Evolutionary conservation across 1,140 invertebrate species (phyloP), one percentile per base, ranked within the genome.

Genomic region (Drosophila kohkoa): DNA sequence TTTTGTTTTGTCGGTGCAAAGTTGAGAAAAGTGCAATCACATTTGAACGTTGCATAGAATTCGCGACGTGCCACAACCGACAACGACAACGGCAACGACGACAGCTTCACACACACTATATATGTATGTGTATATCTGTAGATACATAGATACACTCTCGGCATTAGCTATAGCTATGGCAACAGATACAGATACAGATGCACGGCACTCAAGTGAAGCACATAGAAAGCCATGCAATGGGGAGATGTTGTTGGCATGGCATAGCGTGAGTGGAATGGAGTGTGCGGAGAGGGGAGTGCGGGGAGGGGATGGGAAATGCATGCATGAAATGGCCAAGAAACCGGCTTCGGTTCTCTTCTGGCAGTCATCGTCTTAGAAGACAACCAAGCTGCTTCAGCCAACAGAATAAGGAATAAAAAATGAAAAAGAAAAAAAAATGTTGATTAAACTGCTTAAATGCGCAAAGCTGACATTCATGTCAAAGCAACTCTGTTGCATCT

Each of bases 381-480:
- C 71, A 51, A 16, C 51, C 38, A 62, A 48, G 57, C 28, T 60
- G 46, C 60, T 52, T 38, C 8, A 66, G 45, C 35, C 35, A 3
- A 38, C 7, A 73, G 48, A 51, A 72, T 77, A 68, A 69, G 49
- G 46, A 73, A 69, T 59, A 75, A 68, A 75, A 25, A 25, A 20
- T 20, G 20, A 25, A 25, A 25, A 25, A 25, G 3, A 25, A 25
- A 20, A 20, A 74, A 75, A 81, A 88, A 69, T 68, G 77, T 83
- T 88, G 85, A 88, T 88, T 89, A 88, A 85, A 88, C 85, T 88
- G 74, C 83, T 88, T 88, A 88, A 88, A 88, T 88, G 85, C 72
- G 75, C 85, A 89, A 80, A 88, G 80, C 85, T 88, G 85, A 89
- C 85, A 88, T 83, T 89, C 85, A 89, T 89, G 85, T 88, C 85